phyloP scores from a whole-genome alignment of 2,888 invertebrate species.

The Volucella bombylans region DNA sequence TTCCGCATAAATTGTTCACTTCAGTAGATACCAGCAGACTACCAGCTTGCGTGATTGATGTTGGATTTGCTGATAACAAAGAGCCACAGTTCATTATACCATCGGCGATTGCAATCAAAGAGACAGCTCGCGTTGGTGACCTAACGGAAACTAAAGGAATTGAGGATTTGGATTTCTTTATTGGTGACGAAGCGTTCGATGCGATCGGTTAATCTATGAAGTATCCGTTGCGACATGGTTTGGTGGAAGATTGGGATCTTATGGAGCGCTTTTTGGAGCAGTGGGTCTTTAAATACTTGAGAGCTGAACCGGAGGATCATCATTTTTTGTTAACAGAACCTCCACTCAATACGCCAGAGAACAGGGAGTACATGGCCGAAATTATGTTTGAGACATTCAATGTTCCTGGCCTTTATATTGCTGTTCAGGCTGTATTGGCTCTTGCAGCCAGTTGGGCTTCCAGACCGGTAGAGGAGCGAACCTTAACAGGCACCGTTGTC shows the following conservation, averaged over 20 bases:
- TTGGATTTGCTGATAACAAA: constrained; percentile 99
- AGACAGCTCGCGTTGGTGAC: constrained; percentile 97
- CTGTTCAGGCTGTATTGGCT: constrained; percentile 96
- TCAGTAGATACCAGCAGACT: constrained; percentile 79
- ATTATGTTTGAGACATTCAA: constrained; percentile 99
- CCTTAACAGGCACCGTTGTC: constrained; percentile 98
- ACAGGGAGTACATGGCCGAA: constrained; percentile 97
- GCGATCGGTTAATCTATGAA: constrained; percentile 98
- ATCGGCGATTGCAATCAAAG: constrained; percentile 99
- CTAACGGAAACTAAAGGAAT: constrained; percentile 97
- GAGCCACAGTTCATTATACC: constrained; percentile 99
- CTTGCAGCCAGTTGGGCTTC: constrained; percentile 99
- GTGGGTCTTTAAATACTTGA: constrained; percentile 98
- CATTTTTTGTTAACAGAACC: constrained; percentile 99
- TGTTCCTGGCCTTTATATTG: constrained; percentile 99
- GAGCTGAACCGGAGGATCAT: constrained; percentile 99
- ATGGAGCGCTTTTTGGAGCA: constrained; percentile 99
- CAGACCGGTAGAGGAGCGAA: constrained; percentile 93
- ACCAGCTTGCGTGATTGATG: constrained; percentile 99
- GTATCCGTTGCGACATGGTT: constrained; percentile 99
- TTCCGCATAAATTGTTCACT: constrained; percentile 38
- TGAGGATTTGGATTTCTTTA: constrained; percentile 99
- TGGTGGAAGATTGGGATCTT: constrained; percentile 99
- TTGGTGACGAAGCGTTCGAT: constrained; percentile 99
- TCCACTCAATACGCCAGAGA: constrained; percentile 99